Percentiles rank a stretch among this genome's conserved stretches.
Evolutionary conservation across 2,113 vertebrate species (phyloP).

Genomic region (Poeciliopsis retropinna): DNA sequence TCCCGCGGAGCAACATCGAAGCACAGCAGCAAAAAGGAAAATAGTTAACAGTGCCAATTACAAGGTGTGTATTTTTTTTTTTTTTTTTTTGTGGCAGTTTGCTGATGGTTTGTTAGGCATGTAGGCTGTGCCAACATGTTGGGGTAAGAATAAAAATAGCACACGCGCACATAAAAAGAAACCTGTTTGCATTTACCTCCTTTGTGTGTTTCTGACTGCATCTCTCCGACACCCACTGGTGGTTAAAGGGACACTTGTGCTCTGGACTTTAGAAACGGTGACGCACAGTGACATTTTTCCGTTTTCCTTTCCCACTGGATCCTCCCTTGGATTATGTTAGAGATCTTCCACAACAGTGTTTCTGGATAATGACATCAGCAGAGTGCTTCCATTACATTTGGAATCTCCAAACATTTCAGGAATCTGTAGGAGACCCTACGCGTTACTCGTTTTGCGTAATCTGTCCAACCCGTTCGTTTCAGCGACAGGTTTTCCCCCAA

Average conservation of each 20-base stretch:
- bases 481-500: slow-evolving; percentile 16
- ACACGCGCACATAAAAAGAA: slow-evolving; percentile 31
- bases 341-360: slow-evolving; percentile 34
- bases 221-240: slow-evolving; percentile 58
- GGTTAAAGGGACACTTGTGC: slow-evolving; percentile 67
- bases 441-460: neutral
- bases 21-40: slow-evolving; percentile 58
- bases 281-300: slow-evolving; percentile 41
- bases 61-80: slow-evolving; percentile 62
- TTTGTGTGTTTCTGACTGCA: slow-evolving; percentile 50
- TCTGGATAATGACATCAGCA: slow-evolving; percentile 40
- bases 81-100: slow-evolving; percentile 47
- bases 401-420: slow-evolving; percentile 12
- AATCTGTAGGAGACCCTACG: neutral
- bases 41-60: slow-evolving; percentile 68
- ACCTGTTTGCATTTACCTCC: slow-evolving; percentile 59
- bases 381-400: slow-evolving; percentile 24
- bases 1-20: slow-evolving; percentile 51
- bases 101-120: slow-evolving; percentile 66
- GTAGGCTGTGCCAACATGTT: slow-evolving; percentile 33
- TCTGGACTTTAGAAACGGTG: slow-evolving; percentile 18
- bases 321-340: slow-evolving; percentile 39
- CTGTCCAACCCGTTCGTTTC: slow-evolving; percentile 9
- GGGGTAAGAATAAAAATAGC: slow-evolving; percentile 65
- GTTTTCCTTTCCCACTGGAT: slow-evolving; percentile 23